Base-by-base conservation (phyloP, 2,888 invertebrate species). In the Nephrotoma appendiculata region DNA sequence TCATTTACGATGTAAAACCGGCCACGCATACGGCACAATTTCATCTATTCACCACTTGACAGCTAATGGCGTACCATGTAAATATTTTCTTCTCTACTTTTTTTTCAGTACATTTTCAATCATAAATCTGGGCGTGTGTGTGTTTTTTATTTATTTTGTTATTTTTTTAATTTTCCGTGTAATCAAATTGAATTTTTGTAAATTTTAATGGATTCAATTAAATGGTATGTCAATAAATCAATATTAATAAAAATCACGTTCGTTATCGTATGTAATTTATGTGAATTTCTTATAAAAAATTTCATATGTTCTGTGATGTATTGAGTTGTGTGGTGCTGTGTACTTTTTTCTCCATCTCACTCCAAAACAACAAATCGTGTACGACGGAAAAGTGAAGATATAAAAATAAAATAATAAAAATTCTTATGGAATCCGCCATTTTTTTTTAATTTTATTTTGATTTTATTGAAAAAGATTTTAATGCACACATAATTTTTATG, bases 41-140 rank as follows among this genome's bases (percentile, higher is more conserved):
- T 84, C 15, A 42, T 42, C 84, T 84, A 84, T 41, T 84, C 84
- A 84, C 84, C 84, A 43, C 84, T 84, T 84, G 84, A 84, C 84
- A 84, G 84, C 84, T 84, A 43, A 84, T 42, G 84, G 42, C 84
- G 84, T 42, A 15, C 15, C n/a, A 15, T 84, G 9, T 71, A 71
- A 9, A 31, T 31, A 31, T 31, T 31, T 31, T 31, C 31, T 31
- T 31, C 31, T 31, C 31, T 31, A 9, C 31, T 19, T 71, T 71
- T 71, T 31, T 31, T 42, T 84, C 84, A 84, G 84, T 84, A 84
- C 43, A 84, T 84, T 84, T 84, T 84, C 84, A 84, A 84, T 84
- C 43, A 84, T 71, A 71, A n/a, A 71, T 84, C 84, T 42, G 84
- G 84, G 84, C 84, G 84, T 84, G 43, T 84, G 84, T 84, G 84